Conservation (phyloP, 1,140 invertebrate genomes). For the Dolichoris vasculosae region DNA sequence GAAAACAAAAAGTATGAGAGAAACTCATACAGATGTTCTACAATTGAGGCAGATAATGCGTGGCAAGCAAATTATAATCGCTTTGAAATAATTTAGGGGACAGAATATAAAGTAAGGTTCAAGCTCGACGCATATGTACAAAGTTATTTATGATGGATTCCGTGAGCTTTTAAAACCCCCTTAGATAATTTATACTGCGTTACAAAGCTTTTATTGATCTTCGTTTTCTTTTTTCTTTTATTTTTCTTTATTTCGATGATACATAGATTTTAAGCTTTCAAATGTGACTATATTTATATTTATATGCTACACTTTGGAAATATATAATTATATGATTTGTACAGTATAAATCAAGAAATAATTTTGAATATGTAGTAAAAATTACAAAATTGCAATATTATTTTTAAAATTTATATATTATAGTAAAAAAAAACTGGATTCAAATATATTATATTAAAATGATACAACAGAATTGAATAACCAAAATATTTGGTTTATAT, state of each 20-base stretch:
- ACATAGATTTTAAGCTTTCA: background rate
- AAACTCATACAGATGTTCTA: background rate
- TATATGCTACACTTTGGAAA: background rate
- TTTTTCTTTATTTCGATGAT: conserved; percentile 16
- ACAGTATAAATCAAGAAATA: background rate
- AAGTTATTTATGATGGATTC: conserved; percentile 60
- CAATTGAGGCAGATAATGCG: background rate
- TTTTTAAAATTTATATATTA: background rate
- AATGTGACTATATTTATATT: background rate
- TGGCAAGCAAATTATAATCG: conserved; percentile 26
- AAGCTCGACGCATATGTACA: conserved; percentile 52
- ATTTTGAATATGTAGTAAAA: no score
- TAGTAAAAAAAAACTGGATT: background rate
- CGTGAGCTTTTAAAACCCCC: conserved; percentile 48
- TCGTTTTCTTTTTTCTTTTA: conserved; percentile 13
- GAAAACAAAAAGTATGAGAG: background rate
- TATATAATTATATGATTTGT: conserved; percentile 4
- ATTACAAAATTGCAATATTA: no score
- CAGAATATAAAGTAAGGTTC: conserved; percentile 21
- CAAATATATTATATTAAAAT: background rate
- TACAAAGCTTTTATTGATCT: conserved; percentile 35
- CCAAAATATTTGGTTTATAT: conserved; percentile 13
- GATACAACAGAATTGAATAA: conserved; percentile 7
- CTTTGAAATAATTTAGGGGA: conserved; percentile 40
- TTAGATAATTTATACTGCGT: conserved; percentile 53